Conservation (phyloP, 64 coral and sea anemone species). For the Orbicella faveolata region DNA sequence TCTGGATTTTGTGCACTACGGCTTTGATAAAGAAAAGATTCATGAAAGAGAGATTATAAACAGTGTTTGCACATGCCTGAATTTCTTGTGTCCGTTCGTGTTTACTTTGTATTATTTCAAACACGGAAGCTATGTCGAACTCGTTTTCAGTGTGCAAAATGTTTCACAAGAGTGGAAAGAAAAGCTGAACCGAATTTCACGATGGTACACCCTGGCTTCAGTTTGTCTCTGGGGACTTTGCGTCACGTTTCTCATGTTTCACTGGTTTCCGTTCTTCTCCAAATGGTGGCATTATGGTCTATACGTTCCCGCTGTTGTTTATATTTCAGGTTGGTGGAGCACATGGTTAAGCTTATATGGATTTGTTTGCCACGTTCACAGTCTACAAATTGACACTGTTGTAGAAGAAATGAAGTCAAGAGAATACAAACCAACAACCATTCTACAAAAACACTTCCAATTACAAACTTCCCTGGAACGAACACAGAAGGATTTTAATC, state of each 20-base stretch:
- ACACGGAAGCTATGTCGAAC: slow-evolving; percentile 52
- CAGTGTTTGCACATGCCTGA: slow-evolving; percentile 54
- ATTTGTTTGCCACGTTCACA: slow-evolving; percentile 71
- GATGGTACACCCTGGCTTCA: slow-evolving; percentile 42
- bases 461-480: slow-evolving; percentile 50
- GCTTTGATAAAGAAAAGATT: slow-evolving; percentile 47
- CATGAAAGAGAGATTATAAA: slow-evolving; percentile 63
- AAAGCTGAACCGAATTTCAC: slow-evolving; percentile 35
- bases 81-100: slow-evolving; percentile 53
- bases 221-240: slow-evolving; percentile 46
- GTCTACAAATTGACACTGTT: slow-evolving; percentile 60
- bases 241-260: slow-evolving; percentile 56
- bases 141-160: slow-evolving; percentile 61
- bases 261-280: slow-evolving; percentile 72
- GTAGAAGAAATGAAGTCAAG: slow-evolving; percentile 49
- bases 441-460: slow-evolving; percentile 48
- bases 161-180: slow-evolving; percentile 13
- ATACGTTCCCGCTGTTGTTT: slow-evolving; percentile 40
- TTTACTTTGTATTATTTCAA: slow-evolving; percentile 70
- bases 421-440: slow-evolving; percentile 9
- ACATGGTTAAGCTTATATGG: slow-evolving; percentile 73
- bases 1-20: slow-evolving; percentile 79
- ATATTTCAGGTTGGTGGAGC: slow-evolving; percentile 54
- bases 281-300: slow-evolving; percentile 60
- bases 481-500: slow-evolving; percentile 63